A percentile compares a stretch with the other conserved stretches of the same genome.
These are phyloP conservation scores for Danaus plexippus DNA, from an alignment of 1,140 invertebrate species.

Conservation along the genomic window DNA sequence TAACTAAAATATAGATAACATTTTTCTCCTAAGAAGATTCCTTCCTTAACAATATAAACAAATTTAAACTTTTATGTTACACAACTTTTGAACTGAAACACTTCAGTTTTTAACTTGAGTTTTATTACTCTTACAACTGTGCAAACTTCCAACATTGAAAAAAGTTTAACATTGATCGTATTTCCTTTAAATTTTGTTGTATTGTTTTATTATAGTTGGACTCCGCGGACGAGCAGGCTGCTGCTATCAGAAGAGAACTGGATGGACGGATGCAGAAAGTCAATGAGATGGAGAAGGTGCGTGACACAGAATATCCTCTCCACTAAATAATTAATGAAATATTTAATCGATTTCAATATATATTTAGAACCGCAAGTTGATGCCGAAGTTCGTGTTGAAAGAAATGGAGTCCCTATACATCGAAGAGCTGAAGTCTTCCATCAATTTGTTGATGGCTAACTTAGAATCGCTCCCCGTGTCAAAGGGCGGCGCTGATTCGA, in stretches of 20 bases:
- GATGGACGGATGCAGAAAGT: conserved; percentile 97
- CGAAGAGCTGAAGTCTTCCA: conserved; percentile 97
- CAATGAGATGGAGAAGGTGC: conserved; percentile 96
- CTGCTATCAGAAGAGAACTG: conserved; percentile 97
- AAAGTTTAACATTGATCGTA: too few relatives aligned
- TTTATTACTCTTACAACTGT: too few relatives aligned
- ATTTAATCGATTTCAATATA: neutral
- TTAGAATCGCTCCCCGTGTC: conserved; percentile 98
- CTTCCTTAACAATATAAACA: too few relatives aligned
- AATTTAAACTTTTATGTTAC: too few relatives aligned
- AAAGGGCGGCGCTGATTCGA: conserved; percentile 96
- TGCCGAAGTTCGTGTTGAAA: conserved; percentile 99
- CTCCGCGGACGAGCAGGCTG: conserved; percentile 99
- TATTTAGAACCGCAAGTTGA: conserved; percentile 93
- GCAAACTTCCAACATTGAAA: too few relatives aligned
- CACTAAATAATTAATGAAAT: neutral
- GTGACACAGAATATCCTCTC: conserved; percentile 7
- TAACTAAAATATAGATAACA: too few relatives aligned
- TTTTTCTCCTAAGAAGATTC: too few relatives aligned
- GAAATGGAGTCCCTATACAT: conserved; percentile 99
- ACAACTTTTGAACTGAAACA: too few relatives aligned
- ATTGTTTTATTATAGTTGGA: conserved; percentile 81
- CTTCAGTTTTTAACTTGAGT: too few relatives aligned
- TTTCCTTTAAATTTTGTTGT: neutral
- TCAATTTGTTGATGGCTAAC: conserved; percentile 98